Base-by-base conservation (phyloP, 2,888 invertebrate species). In the Rhabditoides inermis region DNA sequence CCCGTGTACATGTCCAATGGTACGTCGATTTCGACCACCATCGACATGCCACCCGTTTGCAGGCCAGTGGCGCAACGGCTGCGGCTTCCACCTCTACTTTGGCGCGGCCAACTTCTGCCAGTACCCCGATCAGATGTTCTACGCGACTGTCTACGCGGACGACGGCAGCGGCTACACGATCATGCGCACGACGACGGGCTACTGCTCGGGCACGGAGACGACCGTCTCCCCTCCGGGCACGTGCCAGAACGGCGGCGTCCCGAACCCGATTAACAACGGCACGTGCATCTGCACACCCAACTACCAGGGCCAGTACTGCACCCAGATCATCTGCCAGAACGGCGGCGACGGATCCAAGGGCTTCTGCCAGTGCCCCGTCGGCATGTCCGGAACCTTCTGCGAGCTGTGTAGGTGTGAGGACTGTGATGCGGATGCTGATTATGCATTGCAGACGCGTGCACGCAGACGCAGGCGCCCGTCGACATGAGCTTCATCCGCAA, bases 1-100 rank as follows among this genome's bases (percentile, higher is more conserved):
- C 69, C 69, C 7, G 55, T 68, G 55, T 69, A 63, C 56, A 68
- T 62, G 46, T 69, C 69, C 5, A 64, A 60, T 26, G 69, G 62
- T 61, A 27, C 7, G 20, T 23, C 5, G n/a, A 28, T 4, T n/a
- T 6, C 18, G n/a, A 42, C 18, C 6, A 37, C 4, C 15, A 18
- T 39, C 2, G 23, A 7, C 6, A 35, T 25, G 7, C 5, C 5
- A 22, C 15, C 15, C 25, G n/a, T 10, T 39, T 50, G 7, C 40
- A 61, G 61, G 68, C 52, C 52, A 56, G 27, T 69, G 57, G 42
- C 62, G 69, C 51, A 46, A 52, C 45, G 59, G 56, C 10, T 69
- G 69, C 50, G 64, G 61, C 6, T 69, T 58, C 57, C 65, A 67
- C 32, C 48, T 69, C 51, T 69, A 69, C 53, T 69, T 68, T 42